Base-by-base conservation (phyloP, 1,140 invertebrate genomes). In the Neodiprion pinetum region DNA sequence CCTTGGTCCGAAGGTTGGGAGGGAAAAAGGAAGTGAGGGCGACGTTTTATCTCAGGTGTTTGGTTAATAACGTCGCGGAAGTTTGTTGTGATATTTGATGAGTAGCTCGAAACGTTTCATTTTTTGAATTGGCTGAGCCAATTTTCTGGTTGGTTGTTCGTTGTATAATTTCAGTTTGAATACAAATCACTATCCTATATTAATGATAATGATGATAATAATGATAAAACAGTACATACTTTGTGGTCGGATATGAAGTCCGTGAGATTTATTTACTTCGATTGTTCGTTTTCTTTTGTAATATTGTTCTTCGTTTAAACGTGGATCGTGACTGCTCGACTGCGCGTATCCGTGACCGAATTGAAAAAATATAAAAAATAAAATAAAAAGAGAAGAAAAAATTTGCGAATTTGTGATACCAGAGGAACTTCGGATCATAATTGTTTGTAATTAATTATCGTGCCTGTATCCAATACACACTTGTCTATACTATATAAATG, bases 371-470 rank as follows among this genome's bases (percentile, higher is more conserved):
- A 21, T 21, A 40, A 40, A 40, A 40, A 40, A 3, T 40, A 40
- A 40, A 40, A 3, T 3, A 40, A 40, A 5, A 40, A 40, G 5
- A 40, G 28, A 40, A 40, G 28, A 40, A 40, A 40, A 40, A 40
- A 40, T 61, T 70, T 80, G 79, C 77, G 75, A 86, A 61, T 61
- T 86, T 87, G 85, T 87, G 84, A 87, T 87, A 87, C 80, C 80
- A 80, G 73, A 77, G 70, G 78, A 75, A 85, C 78, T 83, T 83
- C 84, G 80, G 78, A 83, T 86, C 79, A 81, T 80, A 80, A 75
- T 83, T 83, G 80, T 83, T 82, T 85, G 83, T 84, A 85, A 85
- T 85, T 83, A 83, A 84, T 84, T 85, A 87, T 86, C 77, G 85
- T 87, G 85, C 85, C 85, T 87, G 84, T 87, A 86, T 86, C 80